Percentiles rank a stretch among this genome's conserved stretches.
These are phyloP conservation scores for Noctuana brunneofusca DNA, from an alignment of 2,888 invertebrate genomes.

Conservation along the genomic window DNA sequence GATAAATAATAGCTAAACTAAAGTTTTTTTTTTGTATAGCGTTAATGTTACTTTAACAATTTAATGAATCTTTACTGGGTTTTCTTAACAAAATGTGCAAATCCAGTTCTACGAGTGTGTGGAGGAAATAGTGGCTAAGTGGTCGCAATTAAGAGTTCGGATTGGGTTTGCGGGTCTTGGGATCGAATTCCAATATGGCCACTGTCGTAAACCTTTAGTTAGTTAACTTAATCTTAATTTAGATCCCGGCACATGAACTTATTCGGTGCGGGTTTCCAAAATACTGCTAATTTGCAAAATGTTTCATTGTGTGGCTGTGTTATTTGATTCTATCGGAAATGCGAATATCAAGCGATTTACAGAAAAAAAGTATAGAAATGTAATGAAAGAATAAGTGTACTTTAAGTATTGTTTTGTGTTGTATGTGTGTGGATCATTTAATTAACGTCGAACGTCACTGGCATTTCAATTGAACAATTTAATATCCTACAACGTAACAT, in stretches of 20 bases:
- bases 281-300: not conserved
- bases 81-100: constrained; percentile 7
- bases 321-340: no score
- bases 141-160: constrained; percentile 31
- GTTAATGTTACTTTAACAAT: no score
- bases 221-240: constrained; percentile 32
- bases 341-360: no score
- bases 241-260: constrained; percentile 10
- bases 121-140: constrained; percentile 21
- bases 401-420: no score
- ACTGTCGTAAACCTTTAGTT: constrained; percentile 33
- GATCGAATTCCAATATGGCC: constrained; percentile 34
- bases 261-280: constrained; percentile 4
- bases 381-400: no score
- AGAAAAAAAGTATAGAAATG: no score
- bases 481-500: no score
- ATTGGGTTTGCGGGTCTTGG: constrained; percentile 27
- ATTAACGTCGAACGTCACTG: no score
- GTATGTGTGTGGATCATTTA: no score
- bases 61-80: not conserved
- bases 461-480: no score
- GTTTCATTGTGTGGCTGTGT: not conserved
- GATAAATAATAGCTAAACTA: not conserved
- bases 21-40: no score
- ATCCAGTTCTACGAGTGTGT: constrained; percentile 11